Percentiles rank a stretch among this genome's conserved stretches.
phyloP scores from a whole-genome alignment of 2,797 vertebrate species.

The Gymnothorax javanicus region DNA sequence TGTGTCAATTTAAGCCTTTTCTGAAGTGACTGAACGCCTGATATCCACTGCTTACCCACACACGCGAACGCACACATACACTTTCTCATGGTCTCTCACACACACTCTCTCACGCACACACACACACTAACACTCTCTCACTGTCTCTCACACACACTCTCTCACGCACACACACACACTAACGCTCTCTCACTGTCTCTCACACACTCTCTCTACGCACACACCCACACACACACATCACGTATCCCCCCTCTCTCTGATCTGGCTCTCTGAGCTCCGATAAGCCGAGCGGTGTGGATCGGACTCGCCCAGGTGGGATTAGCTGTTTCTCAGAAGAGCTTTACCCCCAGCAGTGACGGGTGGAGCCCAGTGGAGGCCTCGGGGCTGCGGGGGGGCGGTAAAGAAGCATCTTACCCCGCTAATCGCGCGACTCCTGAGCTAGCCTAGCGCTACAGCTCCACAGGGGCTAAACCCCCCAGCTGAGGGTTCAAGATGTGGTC shows the following conservation, averaged over 20 bases:
- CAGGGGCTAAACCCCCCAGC: conserved; percentile 30
- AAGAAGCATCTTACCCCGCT: conserved; percentile 3
- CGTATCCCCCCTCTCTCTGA: conserved; percentile 46
- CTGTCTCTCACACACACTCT: neutral
- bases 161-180: neutral
- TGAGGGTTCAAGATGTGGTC: conserved; percentile 56
- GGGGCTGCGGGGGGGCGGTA: neutral
- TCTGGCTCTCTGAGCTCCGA: conserved; percentile 45
- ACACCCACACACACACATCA: neutral
- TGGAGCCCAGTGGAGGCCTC: conserved; percentile 56
- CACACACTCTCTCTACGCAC: neutral
- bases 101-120: neutral
- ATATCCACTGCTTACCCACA: no score
- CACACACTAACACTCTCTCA: neutral
- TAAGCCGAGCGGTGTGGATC: neutral
- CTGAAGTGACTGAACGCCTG: no score
- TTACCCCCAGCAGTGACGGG: conserved; percentile 65
- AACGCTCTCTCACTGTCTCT: neutral
- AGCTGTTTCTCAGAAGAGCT: conserved; percentile 71
- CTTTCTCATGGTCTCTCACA: no score
- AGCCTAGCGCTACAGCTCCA: conserved; percentile 32
- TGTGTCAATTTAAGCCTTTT: no score
- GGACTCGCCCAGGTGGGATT: conserved; percentile 64
- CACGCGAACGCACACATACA: no score
- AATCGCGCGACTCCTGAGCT: conserved; percentile 60